Evolutionary conservation across 1,140 invertebrate genomes (phyloP), one percentile per base, ranked within the genome.

Genomic region (Camponotus floridanus): DNA sequence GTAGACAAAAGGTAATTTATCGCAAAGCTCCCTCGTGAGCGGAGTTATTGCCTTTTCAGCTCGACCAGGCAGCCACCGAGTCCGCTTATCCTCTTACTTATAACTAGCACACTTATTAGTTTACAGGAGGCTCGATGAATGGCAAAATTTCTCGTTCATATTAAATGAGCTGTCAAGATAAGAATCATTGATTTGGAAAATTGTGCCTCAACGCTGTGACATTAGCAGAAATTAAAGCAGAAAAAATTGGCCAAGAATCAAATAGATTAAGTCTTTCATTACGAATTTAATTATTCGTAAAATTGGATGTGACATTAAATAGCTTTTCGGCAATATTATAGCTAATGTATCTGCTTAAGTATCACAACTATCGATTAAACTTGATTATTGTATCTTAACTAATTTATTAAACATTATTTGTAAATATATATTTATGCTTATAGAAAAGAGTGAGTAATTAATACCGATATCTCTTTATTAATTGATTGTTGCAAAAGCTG

Each of bases 1-100:
- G 57, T 64, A 81, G 78, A 91, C 86, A 91, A 91, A 88, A 76
- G 89, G 36, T 90, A 85, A 90, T 91, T 90, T 90, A 90, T 91
- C 42, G 86, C 48, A 51, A 73, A 74, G 76, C 39, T 76, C 78
- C 39, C 36, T 84, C 74, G 59, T 67, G 39, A 64, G 31, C 21
- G 45, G 15, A 55, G 33, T 33, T 45, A 78, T 87, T 85, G 31
- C 70, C 71, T 70, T 86, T 87, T 62, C 55, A 70, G 55, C 84
- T 48, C 48, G 26, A 39, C 39, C 36, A 83, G 61, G 55, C 65
- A 76, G 64, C 71, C 15, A 33, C 64, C 59, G 8, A 67, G 61
- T 21, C 42, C 67, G 83, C 36, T 85, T 67, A 87, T 79, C 74
- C 45, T 55, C 79, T 84, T 86, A 81, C 36, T 71, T 26, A 26